Conservation (phyloP, 2,888 invertebrate genomes). For the Sinelater perroti region DNA sequence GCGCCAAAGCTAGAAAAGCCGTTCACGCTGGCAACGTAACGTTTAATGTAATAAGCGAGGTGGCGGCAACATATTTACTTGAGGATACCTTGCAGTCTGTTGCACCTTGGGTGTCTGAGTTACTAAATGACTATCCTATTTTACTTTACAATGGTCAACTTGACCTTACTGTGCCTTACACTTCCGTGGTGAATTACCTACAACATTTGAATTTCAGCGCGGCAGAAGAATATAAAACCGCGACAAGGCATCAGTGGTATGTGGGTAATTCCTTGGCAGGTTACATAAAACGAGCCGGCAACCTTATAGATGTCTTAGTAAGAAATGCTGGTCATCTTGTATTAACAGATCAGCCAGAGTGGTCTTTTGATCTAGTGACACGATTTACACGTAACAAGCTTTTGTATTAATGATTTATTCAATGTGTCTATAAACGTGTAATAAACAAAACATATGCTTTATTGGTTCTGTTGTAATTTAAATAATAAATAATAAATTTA, state of each 20-base stretch:
- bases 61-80: conserved; percentile 75
- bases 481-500: no score
- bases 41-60: conserved; percentile 68
- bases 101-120: conserved; percentile 74
- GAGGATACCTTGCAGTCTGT: conserved; percentile 85
- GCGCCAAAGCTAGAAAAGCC: conserved; percentile 69
- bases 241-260: conserved; percentile 75
- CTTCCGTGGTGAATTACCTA: conserved; percentile 82
- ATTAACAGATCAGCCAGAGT: conserved; percentile 80
- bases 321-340: conserved; percentile 86
- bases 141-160: conserved; percentile 90
- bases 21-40: conserved; percentile 86
- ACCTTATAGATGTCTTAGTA: conserved; percentile 77
- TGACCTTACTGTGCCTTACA: conserved; percentile 91
- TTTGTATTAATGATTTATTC: no score
- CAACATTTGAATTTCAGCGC: conserved; percentile 74
- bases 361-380: conserved; percentile 78
- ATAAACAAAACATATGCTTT: no score
- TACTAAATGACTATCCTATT: conserved; percentile 74
- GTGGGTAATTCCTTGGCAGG: conserved; percentile 77
- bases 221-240: conserved; percentile 71
- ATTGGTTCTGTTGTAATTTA: no score
- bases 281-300: conserved; percentile 76
- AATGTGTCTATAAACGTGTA: no score
- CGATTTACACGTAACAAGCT: no score